Evolutionary conservation across 2,888 invertebrate genomes (phyloP).

Genomic region (Drosophila melanocephala): DNA sequence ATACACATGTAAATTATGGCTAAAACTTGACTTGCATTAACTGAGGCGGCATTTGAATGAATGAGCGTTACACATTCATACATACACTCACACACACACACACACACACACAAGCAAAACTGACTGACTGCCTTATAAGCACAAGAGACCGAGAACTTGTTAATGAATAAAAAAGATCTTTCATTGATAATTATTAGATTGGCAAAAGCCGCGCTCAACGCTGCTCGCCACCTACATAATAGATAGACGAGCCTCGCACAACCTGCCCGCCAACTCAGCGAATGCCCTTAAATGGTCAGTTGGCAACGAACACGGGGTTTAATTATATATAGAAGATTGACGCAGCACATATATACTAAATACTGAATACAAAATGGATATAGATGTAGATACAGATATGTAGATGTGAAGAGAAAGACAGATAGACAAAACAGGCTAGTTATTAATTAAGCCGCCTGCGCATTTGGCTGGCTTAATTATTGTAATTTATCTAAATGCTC

Average conservation of each 20-base stretch:
- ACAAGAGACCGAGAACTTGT: conserved; percentile 63
- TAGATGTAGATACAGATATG: conserved; percentile 16
- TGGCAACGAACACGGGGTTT: conserved; percentile 47
- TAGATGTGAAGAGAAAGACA: conserved; percentile 14
- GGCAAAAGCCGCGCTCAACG: conserved; percentile 36
- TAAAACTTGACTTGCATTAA: conserved; percentile 71
- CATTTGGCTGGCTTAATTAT: conserved; percentile 71
- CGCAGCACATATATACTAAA: conserved; percentile 17
- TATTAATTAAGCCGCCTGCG: conserved; percentile 75
- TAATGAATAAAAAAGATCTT: conserved; percentile 72
- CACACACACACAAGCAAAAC: not conserved
- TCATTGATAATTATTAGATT: conserved; percentile 76
- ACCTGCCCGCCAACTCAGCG: conserved; percentile 49
- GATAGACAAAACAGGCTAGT: conserved; percentile 24
- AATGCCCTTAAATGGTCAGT: conserved; percentile 71
- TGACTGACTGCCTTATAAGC: conserved; percentile 62
- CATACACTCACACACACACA: not conserved
- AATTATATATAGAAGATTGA: conserved; percentile 48
- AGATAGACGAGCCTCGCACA: conserved; percentile 15
- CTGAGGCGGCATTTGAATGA: conserved; percentile 54
- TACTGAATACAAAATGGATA: conserved; percentile 7
- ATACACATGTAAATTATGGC: conserved; percentile 71
- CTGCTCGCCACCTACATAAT: conserved; percentile 44
- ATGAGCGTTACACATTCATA: conserved; percentile 44
- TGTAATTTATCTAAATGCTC: conserved; percentile 73